Conservation (phyloP, 2,113 vertebrate genomes). For the Heterochromis multidens region DNA sequence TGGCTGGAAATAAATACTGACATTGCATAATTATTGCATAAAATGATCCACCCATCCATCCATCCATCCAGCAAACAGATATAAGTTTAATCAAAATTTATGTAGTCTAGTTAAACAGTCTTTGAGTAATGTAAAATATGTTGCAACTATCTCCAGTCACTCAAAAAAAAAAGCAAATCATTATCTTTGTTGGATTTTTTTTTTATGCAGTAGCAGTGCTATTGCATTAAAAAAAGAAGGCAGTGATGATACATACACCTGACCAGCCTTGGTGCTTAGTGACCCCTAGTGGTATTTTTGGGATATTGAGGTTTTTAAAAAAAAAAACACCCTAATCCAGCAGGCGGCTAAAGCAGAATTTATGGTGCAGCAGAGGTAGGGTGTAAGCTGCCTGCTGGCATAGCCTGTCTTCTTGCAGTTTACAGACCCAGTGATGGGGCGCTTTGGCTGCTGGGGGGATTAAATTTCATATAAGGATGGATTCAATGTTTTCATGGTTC, state of each 20-base stretch:
- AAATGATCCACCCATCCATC: no score
- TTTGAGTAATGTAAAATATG: background rate
- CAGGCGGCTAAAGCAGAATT: no score
- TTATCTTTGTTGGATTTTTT: no score
- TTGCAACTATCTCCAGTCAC: background rate
- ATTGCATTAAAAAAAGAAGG: background rate
- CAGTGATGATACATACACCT: fast-evolving
- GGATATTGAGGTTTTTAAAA: background rate
- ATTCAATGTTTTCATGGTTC: background rate
- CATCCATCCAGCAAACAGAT: no score
- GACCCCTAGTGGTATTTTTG: background rate
- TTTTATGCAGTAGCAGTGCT: background rate
- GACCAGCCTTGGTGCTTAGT: background rate
- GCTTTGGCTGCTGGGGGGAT: background rate
- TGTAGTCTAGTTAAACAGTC: background rate
- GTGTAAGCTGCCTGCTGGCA: no score
- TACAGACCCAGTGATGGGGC: background rate
- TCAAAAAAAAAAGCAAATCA: no score
- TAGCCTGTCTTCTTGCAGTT: no score
- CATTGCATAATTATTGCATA: no score
- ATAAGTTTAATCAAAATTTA: background rate
- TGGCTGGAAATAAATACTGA: no score
- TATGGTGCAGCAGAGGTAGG: no score
- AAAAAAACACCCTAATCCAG: background rate
- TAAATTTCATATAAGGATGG: background rate